These are phyloP conservation scores for Eutolmus rufibarbis DNA, from an alignment of 2,888 invertebrate genomes.

Conservation along the genomic window DNA sequence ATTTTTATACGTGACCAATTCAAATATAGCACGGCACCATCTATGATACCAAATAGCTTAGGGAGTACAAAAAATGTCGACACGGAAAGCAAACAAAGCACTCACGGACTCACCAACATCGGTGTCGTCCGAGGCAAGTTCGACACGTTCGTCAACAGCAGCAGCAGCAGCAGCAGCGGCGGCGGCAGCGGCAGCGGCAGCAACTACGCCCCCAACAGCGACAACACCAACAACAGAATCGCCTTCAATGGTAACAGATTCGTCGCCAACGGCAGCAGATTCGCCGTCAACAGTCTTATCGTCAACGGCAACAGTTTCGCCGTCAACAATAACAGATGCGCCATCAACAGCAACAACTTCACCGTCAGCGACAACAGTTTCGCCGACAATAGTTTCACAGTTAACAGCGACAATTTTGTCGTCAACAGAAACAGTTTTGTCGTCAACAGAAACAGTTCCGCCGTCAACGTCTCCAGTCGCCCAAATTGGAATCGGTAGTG, in stretches of 20 bases:
- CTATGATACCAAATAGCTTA: slow-evolving; percentile 9
- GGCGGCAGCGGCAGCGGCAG: background rate
- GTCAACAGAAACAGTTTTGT: background rate
- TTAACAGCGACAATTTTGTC: background rate
- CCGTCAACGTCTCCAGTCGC: background rate
- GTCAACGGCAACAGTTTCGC: too few species aligned
- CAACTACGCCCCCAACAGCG: background rate
- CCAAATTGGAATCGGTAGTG: background rate
- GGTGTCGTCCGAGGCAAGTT: slow-evolving; percentile 25
- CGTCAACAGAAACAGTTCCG: background rate
- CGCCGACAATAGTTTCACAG: background rate
- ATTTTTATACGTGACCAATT: background rate
- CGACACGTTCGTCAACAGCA: slow-evolving; percentile 39
- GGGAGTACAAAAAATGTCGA: slow-evolving; percentile 12
- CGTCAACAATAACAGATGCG: background rate
- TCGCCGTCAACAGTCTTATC: too few species aligned
- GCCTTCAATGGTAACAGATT: slow-evolving; percentile 12
- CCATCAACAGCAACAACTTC: background rate
- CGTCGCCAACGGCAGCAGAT: background rate
- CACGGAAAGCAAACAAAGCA: slow-evolving; percentile 38
- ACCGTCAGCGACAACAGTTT: background rate
- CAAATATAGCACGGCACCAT: background rate
- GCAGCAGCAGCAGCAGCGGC: background rate
- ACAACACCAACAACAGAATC: background rate
- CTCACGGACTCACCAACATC: slow-evolving; percentile 2